Base-by-base conservation (phyloP, 2,888 invertebrate genomes). In the Choreutis nemorana region DNA sequence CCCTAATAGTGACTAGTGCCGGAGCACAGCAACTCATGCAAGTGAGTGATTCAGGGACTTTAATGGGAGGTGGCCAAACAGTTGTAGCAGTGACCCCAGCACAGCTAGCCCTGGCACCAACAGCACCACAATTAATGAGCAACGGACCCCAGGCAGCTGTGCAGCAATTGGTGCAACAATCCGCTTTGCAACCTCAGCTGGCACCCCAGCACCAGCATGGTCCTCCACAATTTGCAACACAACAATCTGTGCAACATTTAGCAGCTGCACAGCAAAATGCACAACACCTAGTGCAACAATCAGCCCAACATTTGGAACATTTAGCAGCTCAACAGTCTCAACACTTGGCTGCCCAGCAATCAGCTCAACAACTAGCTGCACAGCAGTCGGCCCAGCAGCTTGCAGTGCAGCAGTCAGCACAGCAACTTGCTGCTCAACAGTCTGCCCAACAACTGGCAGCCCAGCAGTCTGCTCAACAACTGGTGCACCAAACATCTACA, bases 11-110 rank as follows among this genome's bases (percentile, higher is more conserved):
- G 3, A 78, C 78, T 16, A 78, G 78, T 61, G 78, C 78, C 35
- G 78, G 78, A 33, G 77, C 71, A 2, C 78, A 78, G 35, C 78
- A 78, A 45, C 42, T 78, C 3, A 77, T 78, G 78, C 78, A 78
- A 64, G 78, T 78, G 9, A 77, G 78, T 57, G 78, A 78, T 43
- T 78, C 78, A 9, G 77, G 77, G 3, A 75, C 71, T 25, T 45
- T 78, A 23, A 78, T 78, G 75, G 66, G 77, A 30, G 75, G 66
- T 11, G 77, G 78, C 8, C 77, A 75, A 41, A 75, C 77, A 29
- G 75, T 78, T 27, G 78, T 78, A 14, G 77, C 77, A 16, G 73
- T 78, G 8, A 62, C 62, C 8, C 78, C 78, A 28, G 78, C 78
- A 15, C 78, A 78, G 43, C 45, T 78, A 13, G 75, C 78, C 7